A percentile compares a stretch with the other conserved stretches of the same genome.
Conservation (phyloP, 2,113 vertebrate genomes). For the Ancistrus triradiatus region DNA sequence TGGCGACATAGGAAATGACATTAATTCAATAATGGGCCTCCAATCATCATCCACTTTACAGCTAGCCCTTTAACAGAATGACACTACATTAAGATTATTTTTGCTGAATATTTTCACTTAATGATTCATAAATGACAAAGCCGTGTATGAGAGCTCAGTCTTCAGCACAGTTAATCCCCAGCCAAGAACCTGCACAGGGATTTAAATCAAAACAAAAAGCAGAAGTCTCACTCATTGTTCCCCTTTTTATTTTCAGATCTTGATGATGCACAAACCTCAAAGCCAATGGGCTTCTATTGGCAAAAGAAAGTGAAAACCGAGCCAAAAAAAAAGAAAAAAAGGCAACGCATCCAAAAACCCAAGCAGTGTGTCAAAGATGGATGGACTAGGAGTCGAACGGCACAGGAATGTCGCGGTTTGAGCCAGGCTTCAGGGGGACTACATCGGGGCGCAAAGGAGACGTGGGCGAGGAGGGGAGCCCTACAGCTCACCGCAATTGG, state of each 20-base stretch:
- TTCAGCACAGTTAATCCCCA: no score
- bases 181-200: no score
- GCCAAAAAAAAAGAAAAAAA: conserved; percentile 60
- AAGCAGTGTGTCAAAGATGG: conserved; percentile 4
- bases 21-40: no score
- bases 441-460: conserved; percentile 3
- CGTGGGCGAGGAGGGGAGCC: not conserved
- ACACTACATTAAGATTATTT: no score
- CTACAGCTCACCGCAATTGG: conserved; percentile 81
- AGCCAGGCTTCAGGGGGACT: conserved; percentile 11
- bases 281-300: conserved; percentile 33
- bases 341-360: conserved; percentile 50
- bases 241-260: conserved; percentile 54
- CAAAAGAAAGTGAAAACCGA: conserved; percentile 34
- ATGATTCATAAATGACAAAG: no score
- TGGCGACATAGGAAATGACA: no score
- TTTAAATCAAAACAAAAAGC: not conserved
- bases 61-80: no score
- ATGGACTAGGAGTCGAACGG: conserved; percentile 7
- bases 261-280: conserved; percentile 40
- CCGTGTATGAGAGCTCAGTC: no score
- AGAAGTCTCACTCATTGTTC: conserved; percentile 47
- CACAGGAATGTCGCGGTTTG: conserved; percentile 58
- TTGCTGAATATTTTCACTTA: no score
- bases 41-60: no score